phyloP scores from a whole-genome alignment of 2,888 invertebrate genomes.

The Schrankia costaestrigalis region DNA sequence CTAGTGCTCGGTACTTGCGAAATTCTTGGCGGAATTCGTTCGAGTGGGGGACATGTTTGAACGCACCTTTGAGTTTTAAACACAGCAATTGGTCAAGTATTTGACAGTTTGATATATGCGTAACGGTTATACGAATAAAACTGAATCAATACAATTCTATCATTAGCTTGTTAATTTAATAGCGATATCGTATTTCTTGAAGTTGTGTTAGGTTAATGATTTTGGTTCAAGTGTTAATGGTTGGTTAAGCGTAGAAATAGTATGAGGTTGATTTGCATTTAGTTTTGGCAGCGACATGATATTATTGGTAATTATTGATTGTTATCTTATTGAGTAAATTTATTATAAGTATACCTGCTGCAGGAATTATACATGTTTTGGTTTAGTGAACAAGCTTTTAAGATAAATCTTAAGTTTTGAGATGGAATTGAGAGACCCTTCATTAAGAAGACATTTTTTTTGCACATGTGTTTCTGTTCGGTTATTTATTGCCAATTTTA shows the following conservation, averaged over 20 bases:
- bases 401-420: too few relatives aligned
- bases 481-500: too few relatives aligned
- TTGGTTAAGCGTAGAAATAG: conserved; percentile 7
- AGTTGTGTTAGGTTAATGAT: conserved; percentile 38
- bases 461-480: too few relatives aligned
- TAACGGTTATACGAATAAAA: conserved; percentile 25
- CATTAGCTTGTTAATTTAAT: conserved; percentile 36
- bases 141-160: conserved; percentile 47
- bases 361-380: too few relatives aligned
- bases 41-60: conserved; percentile 62
- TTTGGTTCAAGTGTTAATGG: conserved; percentile 14
- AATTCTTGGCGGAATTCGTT: conserved; percentile 54
- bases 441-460: too few relatives aligned
- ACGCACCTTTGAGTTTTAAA: conserved; percentile 57
- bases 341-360: too few relatives aligned
- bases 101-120: conserved; percentile 72
- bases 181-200: conserved; percentile 35
- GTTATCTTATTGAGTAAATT: conserved; percentile 3
- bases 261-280: conserved; percentile 18
- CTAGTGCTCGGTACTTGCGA: conserved; percentile 48
- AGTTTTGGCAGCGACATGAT: conserved; percentile 10
- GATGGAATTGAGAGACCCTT: too few relatives aligned
- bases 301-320: conserved; percentile 13
- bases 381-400: too few relatives aligned
- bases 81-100: conserved; percentile 71